Conservation (phyloP, 2,888 invertebrate genomes). For the Dryocosmus kuriphilus region DNA sequence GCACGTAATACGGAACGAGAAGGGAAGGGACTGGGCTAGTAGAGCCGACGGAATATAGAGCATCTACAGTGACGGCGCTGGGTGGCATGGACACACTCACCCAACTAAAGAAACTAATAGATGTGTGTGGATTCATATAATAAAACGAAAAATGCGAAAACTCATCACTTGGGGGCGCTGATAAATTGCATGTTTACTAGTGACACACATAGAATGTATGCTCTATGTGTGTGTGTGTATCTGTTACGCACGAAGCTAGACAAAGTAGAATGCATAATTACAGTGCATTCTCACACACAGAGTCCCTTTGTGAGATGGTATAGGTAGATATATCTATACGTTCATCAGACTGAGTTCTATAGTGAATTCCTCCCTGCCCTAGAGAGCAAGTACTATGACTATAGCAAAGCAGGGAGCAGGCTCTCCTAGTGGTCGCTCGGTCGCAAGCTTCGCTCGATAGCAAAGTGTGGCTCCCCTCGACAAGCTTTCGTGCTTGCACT, state of each 20-base stretch:
- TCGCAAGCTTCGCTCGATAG: conserved; percentile 73
- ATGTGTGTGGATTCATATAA: too few species aligned
- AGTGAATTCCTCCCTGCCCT: conserved; percentile 61
- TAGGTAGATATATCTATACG: not conserved
- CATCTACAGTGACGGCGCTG: conserved; percentile 50
- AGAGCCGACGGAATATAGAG: conserved; percentile 69
- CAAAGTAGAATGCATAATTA: too few species aligned
- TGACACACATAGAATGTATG: too few species aligned
- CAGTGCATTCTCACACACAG: not conserved
- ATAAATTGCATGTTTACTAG: too few species aligned
- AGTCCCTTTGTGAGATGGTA: not conserved
- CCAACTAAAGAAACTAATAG: too few species aligned
- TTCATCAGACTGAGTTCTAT: conserved; percentile 48
- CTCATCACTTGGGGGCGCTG: too few species aligned
- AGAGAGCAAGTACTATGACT: conserved; percentile 54
- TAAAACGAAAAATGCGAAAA: too few species aligned
- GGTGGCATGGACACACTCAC: conserved; percentile 14
- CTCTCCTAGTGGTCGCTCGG: conserved; percentile 64
- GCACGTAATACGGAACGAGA: conserved; percentile 48
- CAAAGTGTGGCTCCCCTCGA: conserved; percentile 73
- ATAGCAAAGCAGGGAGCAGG: conserved; percentile 55
- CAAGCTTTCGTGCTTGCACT: conserved; percentile 73
- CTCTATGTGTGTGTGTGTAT: too few species aligned
- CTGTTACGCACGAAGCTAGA: too few species aligned
- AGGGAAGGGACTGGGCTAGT: conserved; percentile 72